Base-by-base conservation (phyloP, 2,797 vertebrate species). In the Sphaeramia orbicularis region DNA sequence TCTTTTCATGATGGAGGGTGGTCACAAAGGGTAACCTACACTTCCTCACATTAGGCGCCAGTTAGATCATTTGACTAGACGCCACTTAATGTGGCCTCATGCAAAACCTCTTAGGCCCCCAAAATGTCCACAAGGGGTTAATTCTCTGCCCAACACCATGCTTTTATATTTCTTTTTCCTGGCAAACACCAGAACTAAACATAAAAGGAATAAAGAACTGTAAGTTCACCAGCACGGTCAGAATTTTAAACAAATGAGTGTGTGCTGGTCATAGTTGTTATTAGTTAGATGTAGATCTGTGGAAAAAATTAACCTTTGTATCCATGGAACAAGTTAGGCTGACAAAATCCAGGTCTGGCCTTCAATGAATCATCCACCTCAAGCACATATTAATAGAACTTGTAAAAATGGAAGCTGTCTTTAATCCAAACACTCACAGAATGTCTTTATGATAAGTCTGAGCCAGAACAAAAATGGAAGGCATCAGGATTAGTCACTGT, bases 301-400 rank as follows among this genome's bases (percentile, higher is more conserved):
- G 87, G 89, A 89, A 91, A 90, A 86, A 72, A 52, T 79, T 85
- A 77, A 82, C 80, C 74, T 88, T 74, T 77, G 56, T 75, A 38
- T 80, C 80, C 56, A 72, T 69, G 82, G 87, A 84, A 89, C 63
- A 83, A 67, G 51, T 70, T 69, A 55, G 53, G 43, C 78, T 84
- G 82, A 90, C 74, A 81, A 74, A 90, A 79, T 54, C 79, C 86
- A 85, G 81, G 80, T 84, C 83, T 87, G 84, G 78, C 81, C 82
- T 73, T 60, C 71, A 70, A 72, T 91, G 89, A 94, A 85, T 92
- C 91, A 90, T 83, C 76, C 70, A 78, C 84, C 81, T 84, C 80
- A 68, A 75, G 72, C 75, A 40, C 61, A 43, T 89, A 90, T 91
- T 90, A 87, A 84, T 83, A 90, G 80, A 85, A 89, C 87, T 85